A percentile compares a stretch with the other conserved stretches of the same genome.
Conservation (phyloP, 2,797 vertebrate species). For the Sebastes taczanowskii region DNA sequence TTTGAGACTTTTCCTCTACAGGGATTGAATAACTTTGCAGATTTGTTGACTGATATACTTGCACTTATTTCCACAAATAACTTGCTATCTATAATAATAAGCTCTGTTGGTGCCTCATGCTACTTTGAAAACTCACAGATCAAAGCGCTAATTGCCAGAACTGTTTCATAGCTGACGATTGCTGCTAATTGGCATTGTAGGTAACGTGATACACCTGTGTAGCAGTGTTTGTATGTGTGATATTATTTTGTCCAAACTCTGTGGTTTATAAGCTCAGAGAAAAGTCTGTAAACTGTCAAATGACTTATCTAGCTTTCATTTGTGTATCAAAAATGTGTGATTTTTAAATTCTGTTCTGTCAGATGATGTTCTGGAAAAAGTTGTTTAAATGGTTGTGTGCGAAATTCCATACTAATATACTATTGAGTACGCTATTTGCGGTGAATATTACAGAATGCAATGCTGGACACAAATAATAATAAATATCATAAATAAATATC, state of each 20-base stretch:
- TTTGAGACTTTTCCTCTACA: not conserved
- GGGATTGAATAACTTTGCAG: not conserved
- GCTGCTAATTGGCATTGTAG: conserved; percentile 48
- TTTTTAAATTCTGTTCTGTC: not conserved
- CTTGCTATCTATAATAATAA: not conserved
- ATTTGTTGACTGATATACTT: conserved; percentile 13
- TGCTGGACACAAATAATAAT: too few relatives aligned
- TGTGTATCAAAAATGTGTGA: not conserved
- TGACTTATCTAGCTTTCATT: not conserved
- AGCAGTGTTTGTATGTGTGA: conserved; percentile 23
- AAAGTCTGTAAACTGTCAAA: not conserved
- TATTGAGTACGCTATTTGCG: too few relatives aligned
- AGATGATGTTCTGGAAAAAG: not conserved
- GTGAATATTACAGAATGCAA: too few relatives aligned
- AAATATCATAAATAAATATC: too few relatives aligned
- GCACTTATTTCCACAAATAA: not conserved
- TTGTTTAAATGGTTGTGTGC: too few relatives aligned
- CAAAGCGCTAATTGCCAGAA: conserved; percentile 55
- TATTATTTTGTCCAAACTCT: not conserved
- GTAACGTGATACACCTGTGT: not conserved
- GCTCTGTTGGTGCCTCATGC: conserved; percentile 1
- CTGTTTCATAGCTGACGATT: conserved; percentile 20
- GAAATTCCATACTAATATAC: too few relatives aligned
- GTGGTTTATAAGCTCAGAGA: not conserved
- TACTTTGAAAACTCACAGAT: conserved; percentile 46